Evolutionary conservation across 1,140 invertebrate genomes (phyloP).

Genomic region (Dinoponera quadriceps): DNA sequence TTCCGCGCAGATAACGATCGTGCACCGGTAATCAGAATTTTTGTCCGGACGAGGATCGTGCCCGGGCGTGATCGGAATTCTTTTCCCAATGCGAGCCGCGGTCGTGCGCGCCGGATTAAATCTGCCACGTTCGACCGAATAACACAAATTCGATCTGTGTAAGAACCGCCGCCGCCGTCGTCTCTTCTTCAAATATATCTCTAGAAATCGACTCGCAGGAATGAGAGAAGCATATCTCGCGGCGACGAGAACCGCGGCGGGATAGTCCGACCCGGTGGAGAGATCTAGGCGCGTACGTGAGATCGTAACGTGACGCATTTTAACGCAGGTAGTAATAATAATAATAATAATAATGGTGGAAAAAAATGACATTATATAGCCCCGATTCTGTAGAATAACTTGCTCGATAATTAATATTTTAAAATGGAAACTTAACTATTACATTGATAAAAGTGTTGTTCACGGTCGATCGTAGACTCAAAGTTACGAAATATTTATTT

Average conservation of each 20-base stretch:
- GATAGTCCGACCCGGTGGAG: neutral
- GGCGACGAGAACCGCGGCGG: neutral
- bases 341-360: no score
- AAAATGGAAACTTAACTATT: no score
- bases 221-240: neutral
- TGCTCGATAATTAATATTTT: no score
- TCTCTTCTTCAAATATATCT: neutral
- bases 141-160: slow-evolving; percentile 39
- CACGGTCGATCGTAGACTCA: no score
- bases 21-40: slow-evolving; percentile 39
- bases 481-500: no score
- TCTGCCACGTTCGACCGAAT: slow-evolving; percentile 1
- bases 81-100: slow-evolving; percentile 2
- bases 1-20: slow-evolving; percentile 49
- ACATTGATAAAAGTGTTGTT: no score
- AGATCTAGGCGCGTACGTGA: no score
- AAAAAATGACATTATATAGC: no score
- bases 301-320: slow-evolving; percentile 16
- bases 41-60: slow-evolving; percentile 35
- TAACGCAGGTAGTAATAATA: neutral
- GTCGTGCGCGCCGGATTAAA: slow-evolving; percentile 44
- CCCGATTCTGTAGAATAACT: no score
- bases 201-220: slow-evolving; percentile 8
- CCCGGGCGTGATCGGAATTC: slow-evolving; percentile 34
- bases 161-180: neutral